These are phyloP conservation scores for Sarotherodon lohbergeri DNA, from an alignment of 2,113 vertebrate genomes.

Conservation along the genomic window DNA sequence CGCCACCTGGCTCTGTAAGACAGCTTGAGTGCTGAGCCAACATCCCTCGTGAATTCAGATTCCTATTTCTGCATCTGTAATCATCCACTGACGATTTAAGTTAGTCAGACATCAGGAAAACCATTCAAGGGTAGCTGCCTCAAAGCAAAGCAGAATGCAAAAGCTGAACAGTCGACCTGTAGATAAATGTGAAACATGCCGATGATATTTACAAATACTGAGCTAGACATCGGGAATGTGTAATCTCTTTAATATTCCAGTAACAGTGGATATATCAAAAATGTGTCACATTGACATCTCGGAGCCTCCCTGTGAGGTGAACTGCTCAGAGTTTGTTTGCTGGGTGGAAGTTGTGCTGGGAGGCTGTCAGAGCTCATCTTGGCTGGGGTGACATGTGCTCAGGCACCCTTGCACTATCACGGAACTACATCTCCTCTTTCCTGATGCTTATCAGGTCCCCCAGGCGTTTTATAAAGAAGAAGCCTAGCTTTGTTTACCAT, in stretches of 20 bases:
- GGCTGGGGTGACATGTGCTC: slow-evolving; percentile 42
- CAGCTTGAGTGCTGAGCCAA: neutral
- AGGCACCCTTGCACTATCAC: slow-evolving; percentile 47
- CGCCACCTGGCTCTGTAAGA: neutral
- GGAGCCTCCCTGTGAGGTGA: slow-evolving; percentile 31
- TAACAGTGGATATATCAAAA: slow-evolving; percentile 29
- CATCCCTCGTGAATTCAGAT: neutral
- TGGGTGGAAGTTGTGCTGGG: slow-evolving; percentile 18
- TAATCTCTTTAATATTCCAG: slow-evolving; percentile 15
- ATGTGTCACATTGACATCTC: slow-evolving; percentile 33
- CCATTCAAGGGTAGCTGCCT: neutral
- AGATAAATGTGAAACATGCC: neutral
- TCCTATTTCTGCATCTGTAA: neutral
- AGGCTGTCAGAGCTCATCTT: slow-evolving; percentile 58
- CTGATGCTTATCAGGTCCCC: slow-evolving; percentile 39
- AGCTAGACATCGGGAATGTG: neutral
- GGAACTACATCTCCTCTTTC: slow-evolving; percentile 46
- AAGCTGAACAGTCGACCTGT: neutral
- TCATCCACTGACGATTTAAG: neutral
- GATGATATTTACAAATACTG: neutral
- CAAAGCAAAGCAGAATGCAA: neutral
- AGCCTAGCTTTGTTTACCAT: slow-evolving; percentile 24
- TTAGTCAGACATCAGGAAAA: neutral
- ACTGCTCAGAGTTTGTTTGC: slow-evolving; percentile 34
- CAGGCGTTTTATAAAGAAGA: slow-evolving; percentile 34